Conservation (phyloP, 2,113 vertebrate species). For the Lophochroa leadbeateri region DNA sequence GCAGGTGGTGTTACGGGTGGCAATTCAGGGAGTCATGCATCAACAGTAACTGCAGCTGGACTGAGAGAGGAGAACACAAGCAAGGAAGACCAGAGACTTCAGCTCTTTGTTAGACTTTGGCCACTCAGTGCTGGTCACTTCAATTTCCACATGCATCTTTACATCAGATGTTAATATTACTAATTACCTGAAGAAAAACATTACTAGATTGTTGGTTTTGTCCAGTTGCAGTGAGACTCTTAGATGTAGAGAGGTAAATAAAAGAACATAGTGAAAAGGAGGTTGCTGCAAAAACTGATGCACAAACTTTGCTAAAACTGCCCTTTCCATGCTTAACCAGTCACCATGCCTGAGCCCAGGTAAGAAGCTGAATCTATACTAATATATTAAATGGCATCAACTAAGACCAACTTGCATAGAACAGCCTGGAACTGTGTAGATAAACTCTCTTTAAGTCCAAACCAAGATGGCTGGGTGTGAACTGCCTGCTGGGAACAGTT, state of each 20-base stretch:
- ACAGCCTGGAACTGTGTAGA: no score
- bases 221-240: neutral
- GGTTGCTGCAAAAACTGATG: neutral
- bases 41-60: neutral
- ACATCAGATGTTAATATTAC: neutral
- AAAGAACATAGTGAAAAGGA: neutral
- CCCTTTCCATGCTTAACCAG: neutral
- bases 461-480: neutral
- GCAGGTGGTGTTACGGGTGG: fast-evolving
- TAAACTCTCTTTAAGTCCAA: no score
- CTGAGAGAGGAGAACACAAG: neutral
- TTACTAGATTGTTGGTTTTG: neutral
- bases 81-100: neutral
- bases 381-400: neutral
- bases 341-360: neutral
- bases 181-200: neutral
- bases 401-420: no score
- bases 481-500: neutral
- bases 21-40: neutral
- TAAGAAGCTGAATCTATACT: neutral
- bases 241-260: neutral
- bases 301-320: neutral
- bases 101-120: neutral
- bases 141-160: neutral
- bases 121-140: neutral